These are phyloP conservation scores for Semnornis frantzii DNA, from an alignment of 2,113 vertebrate genomes.

Conservation along the genomic window DNA sequence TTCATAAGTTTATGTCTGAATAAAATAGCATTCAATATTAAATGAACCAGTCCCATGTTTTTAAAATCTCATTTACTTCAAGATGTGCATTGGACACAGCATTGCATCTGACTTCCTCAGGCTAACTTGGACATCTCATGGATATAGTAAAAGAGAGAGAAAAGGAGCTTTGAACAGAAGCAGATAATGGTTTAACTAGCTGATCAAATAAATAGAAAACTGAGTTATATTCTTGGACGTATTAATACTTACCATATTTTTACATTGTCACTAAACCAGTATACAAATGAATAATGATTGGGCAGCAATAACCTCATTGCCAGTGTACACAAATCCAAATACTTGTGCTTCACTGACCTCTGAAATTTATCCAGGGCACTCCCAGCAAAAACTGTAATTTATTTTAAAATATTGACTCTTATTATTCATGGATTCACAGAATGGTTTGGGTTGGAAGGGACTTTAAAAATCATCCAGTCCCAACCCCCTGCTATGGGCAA, in stretches of 20 bases:
- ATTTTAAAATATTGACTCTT: not conserved
- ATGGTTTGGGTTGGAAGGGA: too few relatives aligned
- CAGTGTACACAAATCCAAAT: not conserved
- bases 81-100: not conserved
- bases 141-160: not conserved
- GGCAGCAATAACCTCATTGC: not conserved
- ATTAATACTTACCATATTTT: not conserved
- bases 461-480: too few relatives aligned
- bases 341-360: not conserved
- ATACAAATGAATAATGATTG: not conserved
- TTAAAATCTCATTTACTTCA: not conserved
- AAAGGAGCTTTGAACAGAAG: not conserved
- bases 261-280: not conserved
- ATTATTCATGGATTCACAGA: too few relatives aligned
- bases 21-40: not conserved
- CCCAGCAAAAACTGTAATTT: not conserved
- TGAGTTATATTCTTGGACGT: not conserved
- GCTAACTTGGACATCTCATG: not conserved
- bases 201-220: not conserved
- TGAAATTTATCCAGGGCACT: not conserved
- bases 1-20: not conserved
- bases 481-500: too few relatives aligned
- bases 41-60: not conserved
- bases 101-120: not conserved
- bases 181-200: not conserved